Evolutionary conservation across 2,888 invertebrate species (phyloP).

Genomic region (Leptinotarsa tumamoca): DNA sequence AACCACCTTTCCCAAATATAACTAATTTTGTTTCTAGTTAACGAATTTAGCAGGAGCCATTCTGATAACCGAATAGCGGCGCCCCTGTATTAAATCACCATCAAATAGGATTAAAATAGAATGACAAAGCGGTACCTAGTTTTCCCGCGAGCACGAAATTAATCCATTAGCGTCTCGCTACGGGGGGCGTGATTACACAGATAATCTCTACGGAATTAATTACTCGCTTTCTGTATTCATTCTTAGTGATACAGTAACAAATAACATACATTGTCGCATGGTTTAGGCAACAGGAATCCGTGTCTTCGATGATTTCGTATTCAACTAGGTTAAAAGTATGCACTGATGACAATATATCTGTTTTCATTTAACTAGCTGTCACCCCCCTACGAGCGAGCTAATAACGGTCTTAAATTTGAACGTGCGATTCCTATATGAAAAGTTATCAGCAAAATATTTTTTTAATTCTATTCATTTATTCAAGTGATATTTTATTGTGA

Average conservation of each 20-base stretch:
- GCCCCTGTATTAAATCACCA: conserved; percentile 19
- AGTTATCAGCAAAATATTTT: no score
- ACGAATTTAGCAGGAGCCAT: conserved; percentile 1
- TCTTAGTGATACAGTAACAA: neutral
- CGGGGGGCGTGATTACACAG: conserved; percentile 43
- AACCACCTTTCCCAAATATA: neutral
- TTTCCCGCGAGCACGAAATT: conserved; percentile 56
- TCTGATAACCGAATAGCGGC: conserved; percentile 7
- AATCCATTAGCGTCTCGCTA: conserved; percentile 57
- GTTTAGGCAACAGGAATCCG: neutral
- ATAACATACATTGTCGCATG: neutral
- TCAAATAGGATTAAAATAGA: conserved; percentile 57
- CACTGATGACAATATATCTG: no score
- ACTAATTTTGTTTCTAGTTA: neutral
- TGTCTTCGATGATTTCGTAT: neutral
- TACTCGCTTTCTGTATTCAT: conserved; percentile 9
- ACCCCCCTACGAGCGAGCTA: no score
- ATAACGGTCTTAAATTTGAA: no score
- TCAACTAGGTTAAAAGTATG: neutral
- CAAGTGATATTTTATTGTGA: no score
- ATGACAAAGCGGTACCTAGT: conserved; percentile 57
- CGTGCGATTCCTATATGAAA: no score
- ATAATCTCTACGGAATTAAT: conserved; percentile 31
- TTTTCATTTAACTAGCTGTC: no score
- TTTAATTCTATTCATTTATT: no score